Evolutionary conservation across 2,888 invertebrate genomes (phyloP), one percentile per base, ranked within the genome.

Genomic region (Dilophus febrilis): DNA sequence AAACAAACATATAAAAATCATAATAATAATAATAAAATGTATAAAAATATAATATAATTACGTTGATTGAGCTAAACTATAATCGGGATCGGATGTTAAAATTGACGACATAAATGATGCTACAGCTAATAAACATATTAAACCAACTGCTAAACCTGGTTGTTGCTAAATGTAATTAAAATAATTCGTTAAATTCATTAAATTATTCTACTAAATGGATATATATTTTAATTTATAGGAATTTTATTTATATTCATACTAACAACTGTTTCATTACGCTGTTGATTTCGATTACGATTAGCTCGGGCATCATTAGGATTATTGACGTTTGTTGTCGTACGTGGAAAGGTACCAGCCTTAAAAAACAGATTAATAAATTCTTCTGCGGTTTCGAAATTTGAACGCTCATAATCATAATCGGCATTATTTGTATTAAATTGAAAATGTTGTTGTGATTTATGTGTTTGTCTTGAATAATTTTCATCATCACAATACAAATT

Each of bases 331-430:
- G 8, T 17, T 30, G 8, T 30, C 65, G 64, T 12, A 46, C 44
- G 44, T 18, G 46, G 46, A 16, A 74, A 69, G 51, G 78, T 78
- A 34, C 74, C 77, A 35, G 76, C 82, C 11, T 94, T 92, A 56
- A 97, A 97, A 70, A 97, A 97, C 90, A 97, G 92, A 60, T 92
- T 95, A 65, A 97, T 97, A 22, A 97, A 66, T 58, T 95, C 94
- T 56, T 95, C 95, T 1, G 94, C 88, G 1, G 91, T 73, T 66
- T 92, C 90, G 67, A 90, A 91, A 2, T 18, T 22, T 13, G 33
- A 31, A 3, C 87, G 87, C 8, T 53, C 53, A 27, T 45, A 46
- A 16, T 49, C 42, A 42, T 49, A 45, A 35, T 48, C 44, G 29
- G 48, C 42, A 30, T 45, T 46, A 28, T 49, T 47, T 19, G 42